Percentiles rank a stretch among this genome's conserved stretches.
Conservation (phyloP, 2,113 vertebrate species). For the Prinia subflava region DNA sequence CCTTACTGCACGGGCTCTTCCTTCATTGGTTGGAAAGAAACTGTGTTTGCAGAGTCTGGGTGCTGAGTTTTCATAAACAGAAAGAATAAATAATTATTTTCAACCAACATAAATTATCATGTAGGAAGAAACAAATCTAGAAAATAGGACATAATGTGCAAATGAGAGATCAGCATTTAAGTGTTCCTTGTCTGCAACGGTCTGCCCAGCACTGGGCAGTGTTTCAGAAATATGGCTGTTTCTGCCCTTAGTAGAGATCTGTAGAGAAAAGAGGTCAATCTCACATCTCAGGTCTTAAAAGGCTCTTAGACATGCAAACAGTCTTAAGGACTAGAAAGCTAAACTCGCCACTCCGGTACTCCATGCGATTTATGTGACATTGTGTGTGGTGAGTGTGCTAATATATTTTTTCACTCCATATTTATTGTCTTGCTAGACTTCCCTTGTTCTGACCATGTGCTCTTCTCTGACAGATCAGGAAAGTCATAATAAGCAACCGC, state of each 20-base stretch:
- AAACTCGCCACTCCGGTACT: not conserved
- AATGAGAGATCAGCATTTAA: not conserved
- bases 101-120: not conserved
- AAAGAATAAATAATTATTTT: not conserved
- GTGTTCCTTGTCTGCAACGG: not conserved
- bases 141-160: not conserved
- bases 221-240: not conserved
- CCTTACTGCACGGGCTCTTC: not conserved
- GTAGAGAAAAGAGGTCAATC: not conserved
- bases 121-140: not conserved
- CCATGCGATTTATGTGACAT: conserved; percentile 17
- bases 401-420: conserved; percentile 3
- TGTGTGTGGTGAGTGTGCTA: conserved; percentile 29
- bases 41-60: not conserved
- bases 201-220: not conserved
- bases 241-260: not conserved
- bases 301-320: not conserved
- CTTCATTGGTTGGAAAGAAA: not conserved
- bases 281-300: not conserved
- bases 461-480: not conserved
- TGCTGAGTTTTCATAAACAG: not conserved
- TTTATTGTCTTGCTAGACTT: conserved; percentile 22
- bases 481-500: conserved; percentile 52
- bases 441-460: not conserved
- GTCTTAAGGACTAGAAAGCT: not conserved